Evolutionary conservation across 1,140 invertebrate species (phyloP).

Genomic region (Hycleus cichorii): DNA sequence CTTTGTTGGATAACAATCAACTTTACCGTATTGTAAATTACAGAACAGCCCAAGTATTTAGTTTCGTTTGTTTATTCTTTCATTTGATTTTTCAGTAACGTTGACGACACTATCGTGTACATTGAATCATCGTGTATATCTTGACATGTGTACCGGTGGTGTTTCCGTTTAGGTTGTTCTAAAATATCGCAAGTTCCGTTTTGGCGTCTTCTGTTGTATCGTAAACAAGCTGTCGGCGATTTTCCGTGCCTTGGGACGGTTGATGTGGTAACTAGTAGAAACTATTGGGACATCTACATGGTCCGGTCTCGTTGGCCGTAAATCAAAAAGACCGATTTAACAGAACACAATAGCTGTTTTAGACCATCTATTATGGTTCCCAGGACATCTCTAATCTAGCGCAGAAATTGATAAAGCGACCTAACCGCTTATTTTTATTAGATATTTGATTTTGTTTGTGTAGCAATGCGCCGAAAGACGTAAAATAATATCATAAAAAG

Average conservation of each 20-base stretch:
- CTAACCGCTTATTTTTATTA: constrained; percentile 17
- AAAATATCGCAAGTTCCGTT: constrained; percentile 24
- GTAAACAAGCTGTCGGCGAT: constrained; percentile 29
- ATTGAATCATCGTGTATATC: neutral
- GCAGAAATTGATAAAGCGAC: constrained; percentile 19
- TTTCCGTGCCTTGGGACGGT: constrained; percentile 13
- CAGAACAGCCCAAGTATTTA: too few species aligned
- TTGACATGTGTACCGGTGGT: constrained; percentile 16
- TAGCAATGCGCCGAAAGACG: too few species aligned
- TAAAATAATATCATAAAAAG: too few species aligned
- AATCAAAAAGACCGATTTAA: constrained; percentile 27
- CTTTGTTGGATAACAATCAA: too few species aligned
- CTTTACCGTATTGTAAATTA: too few species aligned
- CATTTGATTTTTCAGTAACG: too few species aligned
- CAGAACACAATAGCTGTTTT: constrained; percentile 24
- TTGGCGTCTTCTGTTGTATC: constrained; percentile 20
- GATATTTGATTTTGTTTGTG: constrained; percentile 3
- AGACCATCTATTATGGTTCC: constrained; percentile 25
- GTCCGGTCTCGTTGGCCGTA: constrained; percentile 19
- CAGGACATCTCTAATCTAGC: constrained; percentile 17
- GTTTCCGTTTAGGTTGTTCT: constrained; percentile 23
- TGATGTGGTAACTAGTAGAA: constrained; percentile 9
- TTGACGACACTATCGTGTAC: too few species aligned
- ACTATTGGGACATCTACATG: constrained; percentile 6
- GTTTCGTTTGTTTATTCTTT: too few species aligned